These are phyloP conservation scores for Lycopodina hypogea DNA, from an alignment of 37 sponge, comb jelly and placozoan genomes.

Conservation along the genomic window DNA sequence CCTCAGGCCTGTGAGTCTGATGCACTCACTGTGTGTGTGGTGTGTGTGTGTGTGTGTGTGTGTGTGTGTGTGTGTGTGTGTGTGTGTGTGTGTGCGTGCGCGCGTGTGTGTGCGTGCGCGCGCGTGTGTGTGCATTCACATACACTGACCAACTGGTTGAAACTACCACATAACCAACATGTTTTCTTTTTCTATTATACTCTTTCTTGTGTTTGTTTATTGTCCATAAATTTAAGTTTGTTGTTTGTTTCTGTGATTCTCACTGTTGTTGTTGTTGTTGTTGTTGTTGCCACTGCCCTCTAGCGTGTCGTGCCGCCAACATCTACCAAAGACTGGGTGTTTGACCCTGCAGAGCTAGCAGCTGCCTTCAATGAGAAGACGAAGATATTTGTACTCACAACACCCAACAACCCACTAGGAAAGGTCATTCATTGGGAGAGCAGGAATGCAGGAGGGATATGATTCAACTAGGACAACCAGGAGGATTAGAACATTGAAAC, in stretches of 20 bases:
- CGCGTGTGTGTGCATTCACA: no score
- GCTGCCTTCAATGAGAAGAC: conserved; percentile 86
- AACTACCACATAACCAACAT: no score
- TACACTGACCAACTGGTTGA: no score
- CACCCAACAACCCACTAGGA: conserved; percentile 93
- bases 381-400: conserved; percentile 86
- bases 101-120: no score
- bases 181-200: no score
- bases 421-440: conserved; percentile 61
- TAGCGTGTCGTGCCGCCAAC: conserved; percentile 58
- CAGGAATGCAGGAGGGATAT: no score
- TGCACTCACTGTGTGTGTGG: not conserved
- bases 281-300: not conserved
- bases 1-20: conserved; percentile 59
- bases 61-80: no score
- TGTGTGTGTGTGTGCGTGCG: no score
- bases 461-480: no score
- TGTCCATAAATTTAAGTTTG: no score
- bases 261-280: not conserved
- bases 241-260: not conserved
- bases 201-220: no score
- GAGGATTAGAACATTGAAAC: no score
- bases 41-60: not conserved
- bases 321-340: conserved; percentile 63
- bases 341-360: conserved; percentile 80